These are phyloP conservation scores for Spodoptera littoralis DNA, from an alignment of 2,888 invertebrate genomes.

Conservation along the genomic window DNA sequence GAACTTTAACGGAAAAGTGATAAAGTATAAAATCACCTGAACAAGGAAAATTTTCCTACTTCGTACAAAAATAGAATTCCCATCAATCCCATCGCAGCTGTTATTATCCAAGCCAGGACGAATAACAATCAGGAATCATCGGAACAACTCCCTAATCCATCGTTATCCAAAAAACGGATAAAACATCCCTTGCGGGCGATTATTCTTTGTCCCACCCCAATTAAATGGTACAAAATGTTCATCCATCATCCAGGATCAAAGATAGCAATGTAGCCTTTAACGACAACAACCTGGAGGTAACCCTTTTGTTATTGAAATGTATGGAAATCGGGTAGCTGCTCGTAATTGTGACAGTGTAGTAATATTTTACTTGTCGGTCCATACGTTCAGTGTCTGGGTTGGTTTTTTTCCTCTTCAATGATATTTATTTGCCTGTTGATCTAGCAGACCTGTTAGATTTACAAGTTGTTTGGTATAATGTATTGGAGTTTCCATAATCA, in stretches of 20 bases:
- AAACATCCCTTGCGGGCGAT: conserved; percentile 24
- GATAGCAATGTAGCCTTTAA: conserved; percentile 44
- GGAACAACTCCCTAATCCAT: conserved; percentile 9
- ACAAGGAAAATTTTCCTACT: no score
- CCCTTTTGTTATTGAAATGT: conserved; percentile 56
- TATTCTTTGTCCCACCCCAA: conserved; percentile 45
- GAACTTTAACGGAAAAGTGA: no score
- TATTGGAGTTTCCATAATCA: not conserved
- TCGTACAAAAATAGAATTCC: no score
- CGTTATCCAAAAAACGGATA: conserved; percentile 34
- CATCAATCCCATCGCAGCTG: not conserved
- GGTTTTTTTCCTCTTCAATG: conserved; percentile 30
- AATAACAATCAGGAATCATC: conserved; percentile 1
- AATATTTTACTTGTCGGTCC: conserved; percentile 35
- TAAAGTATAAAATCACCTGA: no score
- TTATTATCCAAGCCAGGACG: conserved; percentile 2
- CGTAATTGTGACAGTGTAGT: conserved; percentile 46
- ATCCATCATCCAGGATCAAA: conserved; percentile 44
- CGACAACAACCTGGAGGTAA: conserved; percentile 21
- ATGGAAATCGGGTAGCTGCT: conserved; percentile 47
- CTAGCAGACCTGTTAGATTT: conserved; percentile 12
- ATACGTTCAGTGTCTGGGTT: conserved; percentile 21
- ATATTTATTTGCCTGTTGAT: conserved; percentile 42
- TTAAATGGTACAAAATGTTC: conserved; percentile 45
- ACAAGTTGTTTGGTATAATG: not conserved